A percentile compares a stretch with the other conserved stretches of the same genome.
These are phyloP conservation scores for Aleiodes testaceus DNA, from an alignment of 2,888 invertebrate species.

Conservation along the genomic window DNA sequence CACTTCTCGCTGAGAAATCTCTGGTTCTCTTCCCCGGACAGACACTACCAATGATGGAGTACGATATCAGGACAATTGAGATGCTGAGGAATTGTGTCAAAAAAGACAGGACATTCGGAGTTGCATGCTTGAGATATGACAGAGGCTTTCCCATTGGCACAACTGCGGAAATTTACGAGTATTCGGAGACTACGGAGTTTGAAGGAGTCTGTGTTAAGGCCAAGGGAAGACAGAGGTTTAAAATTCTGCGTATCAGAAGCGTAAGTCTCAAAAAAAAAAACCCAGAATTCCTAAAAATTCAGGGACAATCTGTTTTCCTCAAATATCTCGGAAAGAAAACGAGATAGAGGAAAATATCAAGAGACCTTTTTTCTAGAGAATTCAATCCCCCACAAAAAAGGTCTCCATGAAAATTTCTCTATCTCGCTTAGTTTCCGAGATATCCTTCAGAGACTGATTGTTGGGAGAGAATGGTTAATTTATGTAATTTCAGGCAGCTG, in stretches of 20 bases:
- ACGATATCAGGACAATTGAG: constrained; percentile 74
- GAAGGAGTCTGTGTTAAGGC: constrained; percentile 81
- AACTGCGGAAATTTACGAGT: constrained; percentile 74
- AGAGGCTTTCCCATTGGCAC: constrained; percentile 59
- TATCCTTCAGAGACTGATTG: no score
- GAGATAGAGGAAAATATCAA: no score
- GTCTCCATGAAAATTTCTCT: no score
- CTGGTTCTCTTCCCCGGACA: constrained; percentile 86
- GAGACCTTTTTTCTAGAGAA: no score
- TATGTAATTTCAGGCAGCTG: constrained; percentile 52
- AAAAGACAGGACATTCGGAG: constrained; percentile 79
- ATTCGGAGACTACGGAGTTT: constrained; percentile 73
- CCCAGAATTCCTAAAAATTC: no score
- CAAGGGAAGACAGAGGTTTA: constrained; percentile 84
- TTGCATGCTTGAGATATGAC: constrained; percentile 75
- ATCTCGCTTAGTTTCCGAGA: no score
- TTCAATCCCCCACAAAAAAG: no score
- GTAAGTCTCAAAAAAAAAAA: constrained; percentile 39
- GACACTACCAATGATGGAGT: constrained; percentile 82
- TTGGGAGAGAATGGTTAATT: no score
- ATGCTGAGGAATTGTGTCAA: constrained; percentile 77
- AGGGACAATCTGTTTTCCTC: no score
- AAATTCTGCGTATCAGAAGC: constrained; percentile 73
- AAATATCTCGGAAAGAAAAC: no score
- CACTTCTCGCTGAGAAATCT: constrained; percentile 77